Conservation (phyloP, 1,140 invertebrate genomes). For the Penaeus japonicus region DNA sequence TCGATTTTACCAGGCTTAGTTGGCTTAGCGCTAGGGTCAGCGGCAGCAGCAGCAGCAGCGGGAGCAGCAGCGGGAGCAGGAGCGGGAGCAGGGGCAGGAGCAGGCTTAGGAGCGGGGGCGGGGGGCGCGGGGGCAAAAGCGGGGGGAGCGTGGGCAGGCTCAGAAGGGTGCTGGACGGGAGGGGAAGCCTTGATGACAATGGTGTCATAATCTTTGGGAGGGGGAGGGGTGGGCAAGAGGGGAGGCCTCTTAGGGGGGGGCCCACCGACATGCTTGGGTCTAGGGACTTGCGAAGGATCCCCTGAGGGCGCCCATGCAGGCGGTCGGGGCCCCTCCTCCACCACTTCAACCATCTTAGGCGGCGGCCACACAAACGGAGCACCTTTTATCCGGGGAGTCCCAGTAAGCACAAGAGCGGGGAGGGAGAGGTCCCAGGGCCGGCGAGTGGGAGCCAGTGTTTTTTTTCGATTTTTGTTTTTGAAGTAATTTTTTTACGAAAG, state of each 20-base stretch:
- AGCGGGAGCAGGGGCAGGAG: not conserved
- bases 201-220: constrained; percentile 58
- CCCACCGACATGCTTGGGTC: constrained; percentile 44
- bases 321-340: constrained; percentile 40
- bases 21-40: not conserved
- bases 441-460: not conserved
- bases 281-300: constrained; percentile 40
- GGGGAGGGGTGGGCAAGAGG: constrained; percentile 58
- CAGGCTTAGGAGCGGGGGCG: constrained; percentile 32
- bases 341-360: constrained; percentile 39
- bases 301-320: constrained; percentile 54
- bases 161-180: constrained; percentile 26
- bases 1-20: constrained; percentile 20
- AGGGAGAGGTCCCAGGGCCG: not conserved
- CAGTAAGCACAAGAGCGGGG: not conserved
- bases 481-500: too few relatives aligned
- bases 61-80: constrained; percentile 43
- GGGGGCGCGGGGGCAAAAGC: constrained; percentile 60
- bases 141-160: constrained; percentile 41
- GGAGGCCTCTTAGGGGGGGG: constrained; percentile 56
- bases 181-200: constrained; percentile 54
- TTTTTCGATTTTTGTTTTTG: too few relatives aligned
- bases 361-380: constrained; percentile 54
- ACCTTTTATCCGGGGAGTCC: not conserved
- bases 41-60: constrained; percentile 50